Base-by-base conservation (phyloP, 2,113 vertebrate genomes). In the Bufo gargarizans region DNA sequence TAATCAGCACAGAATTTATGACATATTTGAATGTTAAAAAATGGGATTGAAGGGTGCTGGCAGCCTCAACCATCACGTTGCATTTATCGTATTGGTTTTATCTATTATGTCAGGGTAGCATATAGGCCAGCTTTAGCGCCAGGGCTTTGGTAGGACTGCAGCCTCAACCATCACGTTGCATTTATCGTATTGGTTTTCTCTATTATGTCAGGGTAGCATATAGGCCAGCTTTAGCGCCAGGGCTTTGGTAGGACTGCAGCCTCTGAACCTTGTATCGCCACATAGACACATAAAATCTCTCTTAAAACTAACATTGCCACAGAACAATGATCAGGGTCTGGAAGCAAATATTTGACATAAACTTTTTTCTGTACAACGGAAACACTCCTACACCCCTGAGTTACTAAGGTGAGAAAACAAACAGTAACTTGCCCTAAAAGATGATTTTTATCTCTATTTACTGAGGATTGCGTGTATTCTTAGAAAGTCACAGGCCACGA, bases 301-400 rank as follows among this genome's bases (percentile, higher is more conserved):
- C 56, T 58, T 58, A 10, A 85, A 74, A 19, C n/a, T 56, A 85
- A 76, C 53, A 85, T 6, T 56, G 4, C 8, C 33, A 17, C 78
- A 56, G 83, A 45, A 85, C 69, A 85, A 59, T 58, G 10, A 17
- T n/a, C 50, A 72, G 49, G 53, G 49, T 49, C 65, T 84, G 82
- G 65, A 55, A 20, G 84, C 71, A 85, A 85, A 85, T 85, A 76
- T 85, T 85, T 85, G 71, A 43, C 84, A 76, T n/a, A 85, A 85
- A 72, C 67, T 6, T 19, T 43, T 76, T 76, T 85, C 43, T 58
- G 4, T 76, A 45, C 49, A 43, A 76, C 58, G 50, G 22, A 85
- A 85, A 76, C 19, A 74, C 22, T 19, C 5, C 56, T 20, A 20
- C 61, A 49, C 11, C 80, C 59, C 47, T 65, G 14, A 83, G 47